A percentile compares a stretch with the other conserved stretches of the same genome.
Conservation (phyloP, 2,888 invertebrate species). For the Zygogramma bicolorata region DNA sequence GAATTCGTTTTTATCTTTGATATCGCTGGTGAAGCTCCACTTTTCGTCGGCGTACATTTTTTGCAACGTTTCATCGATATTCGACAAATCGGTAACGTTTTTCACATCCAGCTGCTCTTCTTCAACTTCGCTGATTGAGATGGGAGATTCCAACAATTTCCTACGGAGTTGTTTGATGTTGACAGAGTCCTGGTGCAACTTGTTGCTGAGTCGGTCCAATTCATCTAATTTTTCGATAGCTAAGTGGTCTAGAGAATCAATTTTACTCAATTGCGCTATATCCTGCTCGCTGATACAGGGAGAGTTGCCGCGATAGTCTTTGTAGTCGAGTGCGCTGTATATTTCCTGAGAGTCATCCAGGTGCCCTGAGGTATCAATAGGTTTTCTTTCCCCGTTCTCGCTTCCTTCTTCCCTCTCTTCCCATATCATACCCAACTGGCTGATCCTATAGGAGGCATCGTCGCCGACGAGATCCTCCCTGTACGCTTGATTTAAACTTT, state of each 20-base stretch:
- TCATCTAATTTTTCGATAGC: conserved; percentile 84
- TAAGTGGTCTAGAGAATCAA: conserved; percentile 82
- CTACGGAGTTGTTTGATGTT: conserved; percentile 82
- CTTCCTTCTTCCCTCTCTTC: conserved; percentile 84
- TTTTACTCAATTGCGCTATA: conserved; percentile 79
- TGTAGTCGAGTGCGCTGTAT: conserved; percentile 82
- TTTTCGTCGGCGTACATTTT: conserved; percentile 76
- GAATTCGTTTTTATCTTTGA: conserved; percentile 74
- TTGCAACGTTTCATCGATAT: conserved; percentile 78
- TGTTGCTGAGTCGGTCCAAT: conserved; percentile 81
- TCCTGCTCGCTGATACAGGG: conserved; percentile 84
- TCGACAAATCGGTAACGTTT: conserved; percentile 71
- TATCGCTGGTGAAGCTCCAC: conserved; percentile 78
- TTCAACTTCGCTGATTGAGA: conserved; percentile 60
- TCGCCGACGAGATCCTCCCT: conserved; percentile 79
- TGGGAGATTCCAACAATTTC: conserved; percentile 77
- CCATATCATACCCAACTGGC: conserved; percentile 88
- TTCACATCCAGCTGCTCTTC: conserved; percentile 69
- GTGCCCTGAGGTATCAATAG: conserved; percentile 55
- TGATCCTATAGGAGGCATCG: conserved; percentile 68
- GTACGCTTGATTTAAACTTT: conserved; percentile 89
- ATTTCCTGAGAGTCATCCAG: conserved; percentile 72
- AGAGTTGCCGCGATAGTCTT: conserved; percentile 81
- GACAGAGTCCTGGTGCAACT: conserved; percentile 83
- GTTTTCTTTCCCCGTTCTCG: conserved; percentile 67